Percentiles rank a stretch among this genome's conserved stretches.
phyloP scores from a whole-genome alignment of 2,797 vertebrate genomes.

The Synaphobranchus kaupii region DNA sequence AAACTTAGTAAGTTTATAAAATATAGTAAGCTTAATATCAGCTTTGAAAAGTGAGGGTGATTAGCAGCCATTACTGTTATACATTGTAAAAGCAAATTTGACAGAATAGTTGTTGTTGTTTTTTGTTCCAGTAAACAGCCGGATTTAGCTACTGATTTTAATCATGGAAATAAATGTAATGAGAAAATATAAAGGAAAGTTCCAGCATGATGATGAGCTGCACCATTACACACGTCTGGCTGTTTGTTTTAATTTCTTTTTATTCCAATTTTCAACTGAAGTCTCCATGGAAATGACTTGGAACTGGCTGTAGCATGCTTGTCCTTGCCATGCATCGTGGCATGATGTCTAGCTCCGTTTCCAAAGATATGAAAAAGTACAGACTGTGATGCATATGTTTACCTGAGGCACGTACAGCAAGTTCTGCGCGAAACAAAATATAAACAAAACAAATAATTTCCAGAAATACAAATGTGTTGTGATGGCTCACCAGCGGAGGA shows the following conservation, averaged over 20 bases:
- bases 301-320: too few species aligned
- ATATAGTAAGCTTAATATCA: too few species aligned
- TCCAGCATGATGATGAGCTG: neutral
- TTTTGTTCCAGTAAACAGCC: neutral
- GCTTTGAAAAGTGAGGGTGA: conserved; percentile 4
- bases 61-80: conserved; percentile 6
- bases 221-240: neutral
- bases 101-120: neutral
- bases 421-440: neutral
- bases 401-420: too few species aligned
- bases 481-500: neutral
- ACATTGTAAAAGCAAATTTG: neutral
- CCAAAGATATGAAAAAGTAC: too few species aligned
- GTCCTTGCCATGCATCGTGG: too few species aligned
- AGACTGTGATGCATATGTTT: too few species aligned
- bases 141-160: neutral
- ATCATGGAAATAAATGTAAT: neutral
- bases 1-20: too few species aligned
- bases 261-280: neutral
- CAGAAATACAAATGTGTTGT: neutral
- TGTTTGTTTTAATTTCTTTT: neutral
- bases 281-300: too few species aligned
- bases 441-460: neutral
- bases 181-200: neutral
- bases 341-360: too few species aligned